Conservation (phyloP, 2,113 vertebrate genomes). For the Polypterus bichir region DNA sequence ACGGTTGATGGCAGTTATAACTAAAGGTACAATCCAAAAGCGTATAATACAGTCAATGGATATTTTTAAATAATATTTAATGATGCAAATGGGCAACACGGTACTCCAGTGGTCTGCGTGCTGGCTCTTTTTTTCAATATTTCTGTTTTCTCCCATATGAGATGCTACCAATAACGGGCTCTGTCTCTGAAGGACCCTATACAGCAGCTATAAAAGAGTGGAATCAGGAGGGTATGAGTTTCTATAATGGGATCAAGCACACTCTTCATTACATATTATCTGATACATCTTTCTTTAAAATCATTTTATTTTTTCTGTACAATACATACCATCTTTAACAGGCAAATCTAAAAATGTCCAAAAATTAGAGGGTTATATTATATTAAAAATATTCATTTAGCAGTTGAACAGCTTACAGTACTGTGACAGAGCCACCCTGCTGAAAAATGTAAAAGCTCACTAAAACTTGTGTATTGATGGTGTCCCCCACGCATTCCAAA, state of each 20-base stretch:
- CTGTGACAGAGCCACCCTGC: slow-evolving; percentile 52
- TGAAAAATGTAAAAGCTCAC: slow-evolving; percentile 54
- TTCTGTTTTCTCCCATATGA: too few relatives aligned
- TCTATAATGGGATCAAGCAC: neutral
- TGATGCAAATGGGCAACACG: too few relatives aligned
- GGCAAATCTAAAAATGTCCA: slow-evolving; percentile 28
- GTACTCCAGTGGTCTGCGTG: too few relatives aligned
- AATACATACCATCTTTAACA: neutral
- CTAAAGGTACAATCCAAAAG: too few relatives aligned
- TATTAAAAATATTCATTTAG: slow-evolving; percentile 58
- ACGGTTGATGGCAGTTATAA: too few relatives aligned
- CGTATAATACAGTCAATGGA: too few relatives aligned
- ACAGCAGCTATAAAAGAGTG: neutral
- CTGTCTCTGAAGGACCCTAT: neutral
- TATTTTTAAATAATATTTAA: too few relatives aligned
- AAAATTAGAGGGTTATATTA: slow-evolving; percentile 47
- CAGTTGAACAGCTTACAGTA: slow-evolving; percentile 44
- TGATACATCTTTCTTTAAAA: neutral
- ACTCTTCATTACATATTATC: neutral
- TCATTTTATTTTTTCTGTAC: slow-evolving; percentile 2
- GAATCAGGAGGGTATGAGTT: neutral
- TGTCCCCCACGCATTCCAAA: slow-evolving; percentile 32
- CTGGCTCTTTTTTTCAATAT: too few relatives aligned
- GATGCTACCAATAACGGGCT: too few relatives aligned
- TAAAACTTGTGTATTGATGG: slow-evolving; percentile 43